Evolutionary conservation across 2,888 invertebrate genomes (phyloP).

Genomic region (Asteroscopus sphinx): DNA sequence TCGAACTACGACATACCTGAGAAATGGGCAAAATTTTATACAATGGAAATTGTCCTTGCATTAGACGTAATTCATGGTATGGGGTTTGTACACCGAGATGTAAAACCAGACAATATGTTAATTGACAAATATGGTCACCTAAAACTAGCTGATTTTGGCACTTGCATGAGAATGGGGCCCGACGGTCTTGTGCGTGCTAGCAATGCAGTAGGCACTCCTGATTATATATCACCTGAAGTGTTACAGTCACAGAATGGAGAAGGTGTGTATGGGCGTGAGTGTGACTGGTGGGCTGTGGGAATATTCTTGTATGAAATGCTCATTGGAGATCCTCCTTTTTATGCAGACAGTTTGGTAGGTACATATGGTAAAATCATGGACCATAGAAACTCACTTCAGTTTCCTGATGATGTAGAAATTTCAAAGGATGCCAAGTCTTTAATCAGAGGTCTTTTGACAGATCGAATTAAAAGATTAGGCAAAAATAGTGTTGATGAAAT

Average conservation of each 20-base stretch:
- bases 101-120: conserved; percentile 99
- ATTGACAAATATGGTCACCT: conserved; percentile 98
- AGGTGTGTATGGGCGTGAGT: conserved; percentile 98
- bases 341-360: conserved; percentile 99
- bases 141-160: conserved; percentile 99
- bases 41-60: conserved; percentile 99
- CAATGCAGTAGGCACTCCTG: conserved; percentile 99
- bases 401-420: conserved; percentile 98
- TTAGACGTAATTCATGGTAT: conserved; percentile 99
- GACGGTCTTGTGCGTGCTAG: conserved; percentile 98
- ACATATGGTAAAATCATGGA: conserved; percentile 99
- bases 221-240: conserved; percentile 99
- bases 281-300: conserved; percentile 99
- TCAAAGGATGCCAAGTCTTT: conserved; percentile 96
- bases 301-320: conserved; percentile 99
- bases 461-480: conserved; percentile 96
- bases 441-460: conserved; percentile 98
- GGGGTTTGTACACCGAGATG: conserved; percentile 99
- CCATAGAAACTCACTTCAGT: conserved; percentile 98
- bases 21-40: conserved; percentile 99
- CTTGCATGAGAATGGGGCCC: conserved; percentile 99
- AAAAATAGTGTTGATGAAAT: conserved; percentile 98
- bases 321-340: conserved; percentile 99
- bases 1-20: conserved; percentile 99
- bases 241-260: conserved; percentile 98